phyloP scores from a whole-genome alignment of 2,888 invertebrate species.

The Diaprepes abbreviatus region DNA sequence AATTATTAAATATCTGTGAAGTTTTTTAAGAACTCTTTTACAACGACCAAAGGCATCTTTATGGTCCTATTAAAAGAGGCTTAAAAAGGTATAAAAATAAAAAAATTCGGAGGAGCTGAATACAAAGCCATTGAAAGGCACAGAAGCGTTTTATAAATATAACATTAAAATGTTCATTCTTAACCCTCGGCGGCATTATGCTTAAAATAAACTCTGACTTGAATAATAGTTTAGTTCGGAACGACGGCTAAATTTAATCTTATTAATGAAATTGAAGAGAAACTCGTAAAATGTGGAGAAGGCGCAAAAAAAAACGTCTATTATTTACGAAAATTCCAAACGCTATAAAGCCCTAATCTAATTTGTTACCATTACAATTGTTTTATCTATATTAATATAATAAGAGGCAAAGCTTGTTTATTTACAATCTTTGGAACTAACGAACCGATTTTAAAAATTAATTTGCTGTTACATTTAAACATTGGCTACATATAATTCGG shows the following conservation, averaged over 20 bases:
- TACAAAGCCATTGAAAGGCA: constrained; percentile 31
- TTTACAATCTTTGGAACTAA: too few relatives aligned
- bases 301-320: too few relatives aligned
- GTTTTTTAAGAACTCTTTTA: neutral
- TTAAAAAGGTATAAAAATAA: constrained; percentile 13
- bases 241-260: neutral
- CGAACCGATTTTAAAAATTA: too few relatives aligned
- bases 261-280: too few relatives aligned
- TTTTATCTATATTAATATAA: too few relatives aligned
- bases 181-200: constrained; percentile 7
- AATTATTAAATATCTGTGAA: neutral
- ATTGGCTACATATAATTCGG: too few relatives aligned
- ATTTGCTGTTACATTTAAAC: too few relatives aligned
- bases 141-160: constrained; percentile 30
- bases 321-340: too few relatives aligned
- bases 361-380: too few relatives aligned
- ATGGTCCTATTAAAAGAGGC: constrained; percentile 31
- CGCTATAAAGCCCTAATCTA: too few relatives aligned
- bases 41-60: constrained; percentile 29
- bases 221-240: constrained; percentile 17
- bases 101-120: constrained; percentile 3
- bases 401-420: too few relatives aligned
- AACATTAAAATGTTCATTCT: constrained; percentile 34
- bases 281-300: too few relatives aligned
- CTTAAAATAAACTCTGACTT: constrained; percentile 11